Conservation (phyloP, 2,888 invertebrate species). For the Dicycla oo region DNA sequence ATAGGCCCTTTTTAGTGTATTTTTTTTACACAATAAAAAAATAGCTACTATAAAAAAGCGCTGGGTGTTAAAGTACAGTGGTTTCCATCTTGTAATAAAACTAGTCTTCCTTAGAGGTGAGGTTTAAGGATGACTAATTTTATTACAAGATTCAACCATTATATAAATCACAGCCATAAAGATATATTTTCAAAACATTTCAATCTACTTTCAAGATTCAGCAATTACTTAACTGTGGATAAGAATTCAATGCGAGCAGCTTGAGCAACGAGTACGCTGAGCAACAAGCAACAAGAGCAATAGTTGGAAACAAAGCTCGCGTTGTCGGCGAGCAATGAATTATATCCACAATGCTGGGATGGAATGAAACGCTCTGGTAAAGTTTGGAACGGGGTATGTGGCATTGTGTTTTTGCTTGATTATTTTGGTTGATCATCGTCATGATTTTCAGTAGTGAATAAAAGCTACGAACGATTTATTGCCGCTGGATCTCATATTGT, state of each 20-base stretch:
- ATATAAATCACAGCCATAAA: slow-evolving; percentile 26
- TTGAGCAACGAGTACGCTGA: slow-evolving; percentile 40
- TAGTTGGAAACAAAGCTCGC: slow-evolving; percentile 66
- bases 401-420: slow-evolving; percentile 11
- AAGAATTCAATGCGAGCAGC: slow-evolving; percentile 52
- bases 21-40: too few relatives aligned
- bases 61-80: too few relatives aligned
- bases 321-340: slow-evolving; percentile 67
- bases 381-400: slow-evolving; percentile 44
- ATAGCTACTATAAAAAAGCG: too few relatives aligned
- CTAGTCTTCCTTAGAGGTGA: too few relatives aligned
- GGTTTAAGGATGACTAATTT: slow-evolving; percentile 15
- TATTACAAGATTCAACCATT: slow-evolving; percentile 15
- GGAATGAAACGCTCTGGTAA: slow-evolving; percentile 52
- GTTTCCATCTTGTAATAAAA: too few relatives aligned
- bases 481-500: background rate
- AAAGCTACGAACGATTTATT: background rate
- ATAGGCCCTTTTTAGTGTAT: too few relatives aligned
- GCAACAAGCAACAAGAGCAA: slow-evolving; percentile 60
- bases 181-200: slow-evolving; percentile 25
- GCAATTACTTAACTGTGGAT: slow-evolving; percentile 52
- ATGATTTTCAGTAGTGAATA: background rate
- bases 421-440: background rate
- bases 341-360: slow-evolving; percentile 64
- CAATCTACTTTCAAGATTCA: too few relatives aligned